Evolutionary conservation across 2,888 invertebrate genomes (phyloP).

Genomic region (Thera britannica): DNA sequence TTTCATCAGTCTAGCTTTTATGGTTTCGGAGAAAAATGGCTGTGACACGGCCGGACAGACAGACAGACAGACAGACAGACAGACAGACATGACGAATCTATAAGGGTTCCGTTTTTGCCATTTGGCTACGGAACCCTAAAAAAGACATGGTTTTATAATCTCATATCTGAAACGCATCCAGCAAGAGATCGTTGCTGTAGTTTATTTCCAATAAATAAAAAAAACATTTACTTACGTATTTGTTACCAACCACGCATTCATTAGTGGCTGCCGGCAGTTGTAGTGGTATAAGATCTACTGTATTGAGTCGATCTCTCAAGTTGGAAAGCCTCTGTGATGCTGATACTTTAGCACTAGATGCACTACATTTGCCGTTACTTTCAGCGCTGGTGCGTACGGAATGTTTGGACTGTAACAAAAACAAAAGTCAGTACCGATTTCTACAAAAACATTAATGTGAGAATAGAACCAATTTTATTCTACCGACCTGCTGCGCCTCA

Average conservation of each 20-base stretch:
- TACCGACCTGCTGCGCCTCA: conserved; percentile 6
- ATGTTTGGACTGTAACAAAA: conserved; percentile 60
- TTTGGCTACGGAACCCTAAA: too few relatives aligned
- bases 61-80: too few relatives aligned
- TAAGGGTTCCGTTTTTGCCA: too few relatives aligned
- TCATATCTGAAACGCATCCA: too few relatives aligned
- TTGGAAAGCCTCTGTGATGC: conserved; percentile 77
- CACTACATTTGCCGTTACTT: conserved; percentile 53
- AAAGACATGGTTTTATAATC: too few relatives aligned
- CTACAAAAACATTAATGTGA: background rate
- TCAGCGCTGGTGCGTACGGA: conserved; percentile 59
- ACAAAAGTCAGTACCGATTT: background rate
- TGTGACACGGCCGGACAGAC: too few relatives aligned
- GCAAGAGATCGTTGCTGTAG: too few relatives aligned
- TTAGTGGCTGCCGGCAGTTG: conserved; percentile 70
- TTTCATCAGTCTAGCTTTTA: too few relatives aligned
- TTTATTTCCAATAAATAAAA: background rate
- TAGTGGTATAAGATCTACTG: conserved; percentile 75
- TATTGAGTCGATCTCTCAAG: conserved; percentile 71
- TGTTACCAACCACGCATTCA: conserved; percentile 59
- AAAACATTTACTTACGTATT: conserved; percentile 15
- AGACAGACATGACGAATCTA: too few relatives aligned
- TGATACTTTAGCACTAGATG: conserved; percentile 65
- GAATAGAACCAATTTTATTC: background rate
- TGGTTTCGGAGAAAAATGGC: too few relatives aligned